These are phyloP conservation scores for Drosophila seguyi DNA, from an alignment of 1,140 invertebrate genomes.

Conservation along the genomic window DNA sequence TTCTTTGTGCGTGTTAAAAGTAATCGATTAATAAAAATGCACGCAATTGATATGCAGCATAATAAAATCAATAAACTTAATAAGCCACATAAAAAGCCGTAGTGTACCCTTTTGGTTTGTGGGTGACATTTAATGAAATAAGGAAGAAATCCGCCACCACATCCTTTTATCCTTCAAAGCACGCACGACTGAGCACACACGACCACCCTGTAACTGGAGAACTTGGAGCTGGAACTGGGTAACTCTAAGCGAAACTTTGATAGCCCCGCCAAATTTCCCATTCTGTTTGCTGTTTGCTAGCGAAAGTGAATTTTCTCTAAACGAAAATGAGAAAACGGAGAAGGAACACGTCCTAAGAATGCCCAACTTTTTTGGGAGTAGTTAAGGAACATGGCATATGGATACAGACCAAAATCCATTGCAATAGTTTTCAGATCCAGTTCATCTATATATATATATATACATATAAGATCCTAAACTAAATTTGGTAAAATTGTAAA, in stretches of 20 bases:
- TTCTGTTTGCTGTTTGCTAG: slow-evolving; percentile 20
- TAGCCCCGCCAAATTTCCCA: slow-evolving; percentile 19
- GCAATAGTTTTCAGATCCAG: background rate
- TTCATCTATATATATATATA: background rate
- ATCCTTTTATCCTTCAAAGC: slow-evolving; percentile 13
- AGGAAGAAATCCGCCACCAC: background rate
- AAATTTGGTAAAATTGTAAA: too few relatives aligned
- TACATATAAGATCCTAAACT: too few relatives aligned
- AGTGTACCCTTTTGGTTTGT: too few relatives aligned
- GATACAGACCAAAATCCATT: too few relatives aligned
- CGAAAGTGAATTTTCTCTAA: slow-evolving; percentile 26
- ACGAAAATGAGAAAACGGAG: slow-evolving; percentile 1
- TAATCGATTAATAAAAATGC: background rate
- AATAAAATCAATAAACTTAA: slow-evolving; percentile 2
- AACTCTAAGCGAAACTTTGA: slow-evolving; percentile 23
- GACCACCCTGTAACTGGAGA: slow-evolving; percentile 15
- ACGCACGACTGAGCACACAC: slow-evolving; percentile 39
- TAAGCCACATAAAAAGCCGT: background rate
- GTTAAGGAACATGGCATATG: too few relatives aligned
- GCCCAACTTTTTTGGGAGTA: background rate
- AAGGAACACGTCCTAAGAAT: slow-evolving; percentile 2
- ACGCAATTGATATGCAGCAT: slow-evolving; percentile 28
- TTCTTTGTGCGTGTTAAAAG: background rate
- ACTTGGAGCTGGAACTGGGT: too few relatives aligned
- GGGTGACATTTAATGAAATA: slow-evolving; percentile 1